phyloP scores from a whole-genome alignment of 2,113 vertebrate species.

The Parus major region DNA sequence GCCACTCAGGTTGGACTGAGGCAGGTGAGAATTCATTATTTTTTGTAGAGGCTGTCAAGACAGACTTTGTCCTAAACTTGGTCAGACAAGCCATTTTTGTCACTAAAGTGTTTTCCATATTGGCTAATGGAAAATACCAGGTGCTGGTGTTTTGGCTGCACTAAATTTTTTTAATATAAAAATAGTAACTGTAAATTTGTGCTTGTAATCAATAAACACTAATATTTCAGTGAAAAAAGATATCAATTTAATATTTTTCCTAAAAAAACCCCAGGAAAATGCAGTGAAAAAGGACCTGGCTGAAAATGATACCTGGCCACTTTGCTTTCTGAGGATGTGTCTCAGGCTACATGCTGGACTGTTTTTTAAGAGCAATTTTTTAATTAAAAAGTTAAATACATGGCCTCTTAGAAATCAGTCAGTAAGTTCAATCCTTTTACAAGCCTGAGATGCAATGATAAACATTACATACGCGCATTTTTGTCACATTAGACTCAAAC shows the following conservation, averaged over 20 bases:
- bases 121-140: not conserved
- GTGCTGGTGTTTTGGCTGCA: not conserved
- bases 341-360: not conserved
- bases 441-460: not conserved
- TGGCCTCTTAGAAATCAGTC: not conserved
- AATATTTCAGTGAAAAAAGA: not conserved
- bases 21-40: not conserved
- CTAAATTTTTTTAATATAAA: not conserved
- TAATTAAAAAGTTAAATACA: not conserved
- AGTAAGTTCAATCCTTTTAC: not conserved
- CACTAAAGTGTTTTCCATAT: not conserved
- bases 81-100: not conserved
- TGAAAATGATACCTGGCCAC: not conserved
- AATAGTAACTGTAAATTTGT: not conserved
- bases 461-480: not conserved
- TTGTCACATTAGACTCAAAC: not conserved
- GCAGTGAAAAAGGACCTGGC: not conserved
- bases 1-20: not conserved
- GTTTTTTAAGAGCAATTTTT: not conserved
- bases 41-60: not conserved
- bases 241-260: not conserved
- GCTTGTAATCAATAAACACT: not conserved
- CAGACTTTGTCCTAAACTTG: not conserved
- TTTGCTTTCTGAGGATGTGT: not conserved
- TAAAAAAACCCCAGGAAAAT: not conserved